phyloP scores from a whole-genome alignment of 2,888 invertebrate species.

The Ochlodes sylvanus region DNA sequence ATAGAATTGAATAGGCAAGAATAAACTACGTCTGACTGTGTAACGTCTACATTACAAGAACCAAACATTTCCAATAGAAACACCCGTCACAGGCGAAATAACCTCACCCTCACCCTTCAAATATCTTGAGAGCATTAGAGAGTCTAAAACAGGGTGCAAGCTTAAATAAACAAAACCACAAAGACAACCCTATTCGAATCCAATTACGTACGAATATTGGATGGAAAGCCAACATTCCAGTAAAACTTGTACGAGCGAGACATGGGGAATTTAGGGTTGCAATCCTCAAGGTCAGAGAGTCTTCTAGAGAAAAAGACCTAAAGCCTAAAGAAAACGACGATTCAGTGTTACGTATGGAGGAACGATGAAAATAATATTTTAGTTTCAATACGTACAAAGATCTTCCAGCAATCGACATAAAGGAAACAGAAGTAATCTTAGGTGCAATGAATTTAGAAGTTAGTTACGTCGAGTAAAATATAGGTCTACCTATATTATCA shows the following conservation, averaged over 20 bases:
- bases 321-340: not conserved
- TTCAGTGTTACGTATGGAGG: not conserved
- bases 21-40: conserved; percentile 4
- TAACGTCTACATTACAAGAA: too few species aligned
- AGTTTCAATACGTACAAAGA: too few species aligned
- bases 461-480: too few species aligned
- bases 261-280: conserved; percentile 20
- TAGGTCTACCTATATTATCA: too few species aligned
- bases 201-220: conserved; percentile 47
- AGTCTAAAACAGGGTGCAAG: conserved; percentile 19
- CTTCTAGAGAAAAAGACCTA: not conserved
- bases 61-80: not conserved
- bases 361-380: too few species aligned
- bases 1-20: too few species aligned
- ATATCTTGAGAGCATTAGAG: conserved; percentile 4
- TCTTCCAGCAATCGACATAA: too few species aligned
- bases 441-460: too few species aligned
- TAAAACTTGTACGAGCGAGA: conserved; percentile 1
- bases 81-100: not conserved
- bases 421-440: too few species aligned
- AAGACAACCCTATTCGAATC: conserved; percentile 34
- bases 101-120: conserved; percentile 6
- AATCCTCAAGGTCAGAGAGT: conserved; percentile 12
- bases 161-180: conserved; percentile 8
- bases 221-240: conserved; percentile 27